A percentile compares a stretch with the other conserved stretches of the same genome.
These are phyloP conservation scores for Temnopleurus reevesii DNA, from an alignment of 53 echinoderm and acorn worm species.

Conservation along the genomic window DNA sequence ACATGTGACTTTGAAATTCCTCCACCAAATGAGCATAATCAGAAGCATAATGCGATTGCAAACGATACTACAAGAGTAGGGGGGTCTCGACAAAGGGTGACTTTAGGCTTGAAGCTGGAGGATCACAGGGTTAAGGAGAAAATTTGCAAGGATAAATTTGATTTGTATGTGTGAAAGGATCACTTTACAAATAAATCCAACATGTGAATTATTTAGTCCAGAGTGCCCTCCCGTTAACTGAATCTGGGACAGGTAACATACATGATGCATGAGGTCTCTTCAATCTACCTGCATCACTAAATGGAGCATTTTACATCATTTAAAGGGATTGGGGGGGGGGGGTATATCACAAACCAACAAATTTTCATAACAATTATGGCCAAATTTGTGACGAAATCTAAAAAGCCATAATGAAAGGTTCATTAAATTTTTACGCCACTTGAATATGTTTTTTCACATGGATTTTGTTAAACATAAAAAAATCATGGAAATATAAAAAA, in stretches of 20 bases:
- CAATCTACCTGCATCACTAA: too few relatives aligned
- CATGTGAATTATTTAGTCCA: background rate
- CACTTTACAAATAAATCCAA: slow-evolving; percentile 40
- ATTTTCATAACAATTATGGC: too few relatives aligned
- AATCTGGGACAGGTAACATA: background rate
- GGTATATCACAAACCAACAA: too few relatives aligned
- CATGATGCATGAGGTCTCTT: background rate
- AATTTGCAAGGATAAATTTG: slow-evolving; percentile 36
- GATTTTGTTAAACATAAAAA: too few relatives aligned
- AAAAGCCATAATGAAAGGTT: too few relatives aligned
- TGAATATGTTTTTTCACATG: too few relatives aligned
- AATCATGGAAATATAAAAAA: too few relatives aligned
- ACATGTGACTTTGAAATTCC: slow-evolving; percentile 29
- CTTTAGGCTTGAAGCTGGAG: background rate
- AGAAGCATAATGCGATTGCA: slow-evolving; percentile 18
- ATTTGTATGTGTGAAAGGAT: slow-evolving; percentile 25
- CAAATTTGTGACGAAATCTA: too few relatives aligned
- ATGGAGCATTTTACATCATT: too few relatives aligned
- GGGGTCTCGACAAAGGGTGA: background rate
- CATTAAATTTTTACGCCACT: too few relatives aligned
- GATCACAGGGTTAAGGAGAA: slow-evolving; percentile 31
- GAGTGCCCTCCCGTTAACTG: background rate
- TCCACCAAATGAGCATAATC: slow-evolving; percentile 21
- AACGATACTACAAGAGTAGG: slow-evolving; percentile 1
- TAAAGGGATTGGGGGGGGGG: too few relatives aligned